Base-by-base conservation (phyloP, 2,888 invertebrate genomes). In the Himalopsyche japonica region DNA sequence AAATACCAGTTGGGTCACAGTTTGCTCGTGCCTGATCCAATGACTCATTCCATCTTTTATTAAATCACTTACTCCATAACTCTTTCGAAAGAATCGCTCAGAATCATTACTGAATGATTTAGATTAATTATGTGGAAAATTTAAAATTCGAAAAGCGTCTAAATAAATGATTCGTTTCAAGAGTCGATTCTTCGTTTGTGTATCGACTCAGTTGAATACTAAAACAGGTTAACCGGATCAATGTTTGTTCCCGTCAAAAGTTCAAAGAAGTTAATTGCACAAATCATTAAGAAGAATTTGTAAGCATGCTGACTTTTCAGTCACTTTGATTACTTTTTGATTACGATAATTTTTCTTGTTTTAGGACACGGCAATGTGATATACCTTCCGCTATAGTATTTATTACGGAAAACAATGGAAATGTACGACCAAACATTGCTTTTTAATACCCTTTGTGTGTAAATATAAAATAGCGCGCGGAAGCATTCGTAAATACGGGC, bases 321-420 rank as follows among this genome's bases (percentile, higher is more conserved):
- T n/a, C 79, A 37, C 83, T 47, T 24, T 83, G 83, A 83, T 83
- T 83, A 80, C 83, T 83, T 83, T 83, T 83, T 83, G 83, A 83
- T 83, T 83, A 83, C 83, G 24, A 76, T 76, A 76, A 76, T 76
- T 76, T 34, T 57, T 57, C 57, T 57, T 57, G 57, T 57, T 57
- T 57, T 57, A 57, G 57, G 57, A 57, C 57, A 20, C 57, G 57
- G 20, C 57, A 43, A 15, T 7, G 7, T 20, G 18, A 5, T 20
- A 20, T 57, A 57, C n/a, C 24, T 24, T 6, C 57, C 20, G 0
- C 20, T 43, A 10, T 24, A 57, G 57, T 57, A 57, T 57, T 57
- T 57, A 57, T 57, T 20, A 57, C 57, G 4, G 57, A 57, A 57
- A 57, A 20, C 20, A 57, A 57, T 7, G 20, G 57, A 57, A 57